phyloP scores from a whole-genome alignment of 92 coral and sea anemone species.

The Epizoanthus scotinus region DNA sequence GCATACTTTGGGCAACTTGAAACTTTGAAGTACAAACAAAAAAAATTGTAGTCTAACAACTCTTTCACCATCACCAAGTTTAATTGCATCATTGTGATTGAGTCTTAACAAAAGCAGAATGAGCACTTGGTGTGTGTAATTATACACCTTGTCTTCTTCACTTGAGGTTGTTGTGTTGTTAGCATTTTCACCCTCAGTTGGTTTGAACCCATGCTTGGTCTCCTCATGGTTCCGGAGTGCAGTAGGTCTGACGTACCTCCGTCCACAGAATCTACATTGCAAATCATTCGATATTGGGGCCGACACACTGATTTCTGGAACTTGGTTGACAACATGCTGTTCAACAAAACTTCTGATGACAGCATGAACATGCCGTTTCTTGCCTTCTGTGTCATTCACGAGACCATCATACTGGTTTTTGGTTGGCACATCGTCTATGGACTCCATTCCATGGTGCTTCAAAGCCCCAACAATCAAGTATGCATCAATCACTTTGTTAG shows the following conservation, averaged over 20 bases:
- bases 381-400: conserved; percentile 7
- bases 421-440: conserved; percentile 14
- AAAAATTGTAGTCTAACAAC: conserved; percentile 56
- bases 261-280: conserved; percentile 48
- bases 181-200: not conserved
- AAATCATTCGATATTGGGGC: conserved; percentile 49
- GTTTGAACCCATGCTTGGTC: conserved; percentile 25
- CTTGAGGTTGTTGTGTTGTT: no score
- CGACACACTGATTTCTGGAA: conserved; percentile 40
- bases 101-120: conserved; percentile 42
- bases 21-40: conserved; percentile 55
- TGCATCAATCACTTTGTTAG: conserved; percentile 33
- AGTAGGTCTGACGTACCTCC: conserved; percentile 24
- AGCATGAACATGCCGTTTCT: conserved; percentile 13
- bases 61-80: conserved; percentile 49
- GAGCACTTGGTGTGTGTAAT: conserved; percentile 55
- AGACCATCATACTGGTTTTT: conserved; percentile 28
- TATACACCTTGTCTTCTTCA: conserved; percentile 49
- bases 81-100: conserved; percentile 64
- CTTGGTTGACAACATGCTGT: conserved; percentile 45
- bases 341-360: conserved; percentile 33
- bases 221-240: conserved; percentile 46
- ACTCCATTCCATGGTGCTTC: conserved; percentile 45
- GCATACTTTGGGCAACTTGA: conserved; percentile 69
- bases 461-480: conserved; percentile 47